Conservation (phyloP, 2,797 vertebrate species). For the Parotocinclus haroldoi region DNA sequence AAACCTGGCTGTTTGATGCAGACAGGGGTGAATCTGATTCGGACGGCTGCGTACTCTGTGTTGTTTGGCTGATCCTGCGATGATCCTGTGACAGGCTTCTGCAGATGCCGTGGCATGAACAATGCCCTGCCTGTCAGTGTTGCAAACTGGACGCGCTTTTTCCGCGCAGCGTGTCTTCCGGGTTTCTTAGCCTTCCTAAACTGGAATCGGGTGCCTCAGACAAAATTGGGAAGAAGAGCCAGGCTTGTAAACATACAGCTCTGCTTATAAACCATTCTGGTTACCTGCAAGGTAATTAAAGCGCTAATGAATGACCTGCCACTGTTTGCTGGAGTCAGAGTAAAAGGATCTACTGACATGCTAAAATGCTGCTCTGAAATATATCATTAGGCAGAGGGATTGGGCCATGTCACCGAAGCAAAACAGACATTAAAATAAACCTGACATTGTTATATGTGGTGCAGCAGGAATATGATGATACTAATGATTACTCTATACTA, state of each 20-base stretch:
- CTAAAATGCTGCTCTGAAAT: background rate
- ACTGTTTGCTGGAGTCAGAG: slow-evolving; percentile 22
- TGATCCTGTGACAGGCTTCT: no score
- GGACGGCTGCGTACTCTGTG: no score
- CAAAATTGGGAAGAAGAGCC: slow-evolving; percentile 30
- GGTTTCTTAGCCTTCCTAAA: background rate
- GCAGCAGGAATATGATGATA: no score
- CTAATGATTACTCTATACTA: no score
- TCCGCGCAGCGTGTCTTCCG: no score
- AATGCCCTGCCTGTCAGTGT: no score
- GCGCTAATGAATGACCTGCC: slow-evolving; percentile 31
- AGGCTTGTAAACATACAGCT: slow-evolving; percentile 20
- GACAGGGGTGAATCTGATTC: no score
- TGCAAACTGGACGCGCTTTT: no score
- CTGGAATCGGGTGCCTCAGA: slow-evolving; percentile 19
- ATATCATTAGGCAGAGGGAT: background rate
- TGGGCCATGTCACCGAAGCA: slow-evolving; percentile 1
- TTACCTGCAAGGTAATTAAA: slow-evolving; percentile 40
- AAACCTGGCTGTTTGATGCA: no score
- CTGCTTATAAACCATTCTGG: slow-evolving; percentile 4
- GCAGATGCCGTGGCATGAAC: no score
- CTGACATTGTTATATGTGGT: no score
- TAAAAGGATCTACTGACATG: slow-evolving; percentile 7
- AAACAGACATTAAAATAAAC: slow-evolving; percentile 13
- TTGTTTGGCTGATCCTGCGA: no score